Base-by-base conservation (phyloP, 2,888 invertebrate species). In the Palloptera scutellata region DNA sequence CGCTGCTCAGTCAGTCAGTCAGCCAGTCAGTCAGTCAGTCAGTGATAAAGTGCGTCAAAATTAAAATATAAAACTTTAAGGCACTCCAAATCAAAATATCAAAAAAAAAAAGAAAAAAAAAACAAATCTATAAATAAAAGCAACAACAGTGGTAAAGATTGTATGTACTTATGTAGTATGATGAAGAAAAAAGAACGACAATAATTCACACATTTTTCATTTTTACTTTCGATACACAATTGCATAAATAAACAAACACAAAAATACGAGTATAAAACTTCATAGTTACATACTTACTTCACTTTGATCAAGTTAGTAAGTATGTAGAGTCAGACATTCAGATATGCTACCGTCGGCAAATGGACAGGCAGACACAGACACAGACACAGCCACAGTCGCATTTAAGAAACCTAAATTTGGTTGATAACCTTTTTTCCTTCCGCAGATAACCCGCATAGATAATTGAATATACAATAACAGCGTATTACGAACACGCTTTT, bases 371-470 rank as follows among this genome's bases (percentile, higher is more conserved):
- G 17, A 40, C n/a, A 20, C n/a, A 42, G 40, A 17, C 20, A 61
- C 1, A n/a, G 1, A 55, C 1, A 55, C 40, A n/a, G 12, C 1
- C 17, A 12, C 40, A n/a, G 15, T 2, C 40, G 55, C 1, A 45
- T 48, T 20, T 45, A 45, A n/a, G 51, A 57, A 64, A 57, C 48
- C 45, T 15, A 64, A 45, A 57, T 57, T 64, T 64, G 64, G 43
- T 61, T 45, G 72, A 72, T 72, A 72, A 72, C 72, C 71, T 71
- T 70, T 66, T 64, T 66, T 64, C 66, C 54, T 13, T 20, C 19
- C 45, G 41, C 57, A 60, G 82, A 80, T 80, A 82, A 81, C 82
- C 80, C 80, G 78, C 75, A 77, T 79, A 76, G 77, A 81, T 79
- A 78, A 75, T 72, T 76, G 72, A 74, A 73, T 66, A 30, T 30